phyloP scores from a whole-genome alignment of 2,113 vertebrate species.

The Excalfactoria chinensis region DNA sequence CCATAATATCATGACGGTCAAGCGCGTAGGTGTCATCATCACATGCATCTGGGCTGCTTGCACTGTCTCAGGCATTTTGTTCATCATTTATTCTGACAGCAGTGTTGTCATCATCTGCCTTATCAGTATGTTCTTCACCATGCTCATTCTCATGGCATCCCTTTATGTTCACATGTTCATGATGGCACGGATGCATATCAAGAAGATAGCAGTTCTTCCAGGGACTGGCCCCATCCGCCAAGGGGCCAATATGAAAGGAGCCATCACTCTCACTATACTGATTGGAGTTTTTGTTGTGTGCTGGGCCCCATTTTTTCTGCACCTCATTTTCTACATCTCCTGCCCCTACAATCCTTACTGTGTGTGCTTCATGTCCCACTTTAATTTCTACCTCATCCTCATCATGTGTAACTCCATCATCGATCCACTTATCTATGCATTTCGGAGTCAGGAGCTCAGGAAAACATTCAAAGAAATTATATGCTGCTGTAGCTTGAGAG shows the following conservation, averaged over 20 bases:
- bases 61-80: constrained; percentile 85
- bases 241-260: constrained; percentile 94
- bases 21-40: constrained; percentile 84
- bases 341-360: constrained; percentile 95
- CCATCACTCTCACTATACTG: constrained; percentile 92
- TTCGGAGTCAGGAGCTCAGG: constrained; percentile 94
- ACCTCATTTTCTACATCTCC: constrained; percentile 92
- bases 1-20: constrained; percentile 91
- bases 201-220: constrained; percentile 89
- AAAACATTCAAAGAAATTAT: constrained; percentile 96
- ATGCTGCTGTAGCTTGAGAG: constrained; percentile 81
- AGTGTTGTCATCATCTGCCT: constrained; percentile 92
- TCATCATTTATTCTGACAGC: constrained; percentile 93
- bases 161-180: constrained; percentile 97
- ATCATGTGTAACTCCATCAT: constrained; percentile 98
- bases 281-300: constrained; percentile 95
- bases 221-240: constrained; percentile 86
- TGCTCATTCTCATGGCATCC: constrained; percentile 95
- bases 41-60: constrained; percentile 89
- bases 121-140: constrained; percentile 93
- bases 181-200: constrained; percentile 91
- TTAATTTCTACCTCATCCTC: constrained; percentile 95
- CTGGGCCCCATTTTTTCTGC: constrained; percentile 95
- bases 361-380: constrained; percentile 97
- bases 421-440: constrained; percentile 94